phyloP scores from a whole-genome alignment of 37 sponge, comb jelly and placozoan genomes.

The Chondrosia reniformis region DNA sequence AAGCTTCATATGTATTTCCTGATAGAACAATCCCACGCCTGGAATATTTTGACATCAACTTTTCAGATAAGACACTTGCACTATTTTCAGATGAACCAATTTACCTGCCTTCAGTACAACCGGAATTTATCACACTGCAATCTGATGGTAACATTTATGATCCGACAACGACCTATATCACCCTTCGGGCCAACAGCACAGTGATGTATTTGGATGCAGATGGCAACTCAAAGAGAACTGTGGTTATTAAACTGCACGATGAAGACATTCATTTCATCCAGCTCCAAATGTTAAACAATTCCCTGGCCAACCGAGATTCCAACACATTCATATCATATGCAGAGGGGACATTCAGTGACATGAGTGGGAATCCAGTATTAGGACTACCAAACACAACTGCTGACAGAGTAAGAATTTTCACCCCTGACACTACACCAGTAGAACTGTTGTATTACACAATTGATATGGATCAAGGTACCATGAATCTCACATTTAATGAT shows the following conservation, averaged over 20 bases:
- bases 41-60: conserved; percentile 39
- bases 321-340: conserved; percentile 56
- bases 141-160: conserved; percentile 31
- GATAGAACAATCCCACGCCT: conserved; percentile 74
- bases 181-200: conserved; percentile 58
- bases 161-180: conserved; percentile 18
- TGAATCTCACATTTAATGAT: conserved; percentile 84
- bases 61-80: conserved; percentile 55
- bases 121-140: conserved; percentile 54
- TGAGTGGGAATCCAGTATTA: conserved; percentile 62
- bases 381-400: conserved; percentile 37
- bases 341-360: conserved; percentile 60
- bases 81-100: conserved; percentile 78
- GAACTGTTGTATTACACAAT: conserved; percentile 51
- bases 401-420: neutral
- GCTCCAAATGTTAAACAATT: conserved; percentile 22
- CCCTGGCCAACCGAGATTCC: neutral
- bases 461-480: conserved; percentile 72
- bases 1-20: conserved; percentile 26
- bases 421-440: conserved; percentile 31
- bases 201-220: conserved; percentile 48
- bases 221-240: conserved; percentile 31
- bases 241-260: conserved; percentile 53
- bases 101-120: conserved; percentile 66
- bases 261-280: conserved; percentile 68